A percentile compares a stretch with the other conserved stretches of the same genome.
phyloP scores from a whole-genome alignment of 2,888 invertebrate genomes.

The Strigamia crassipes region DNA sequence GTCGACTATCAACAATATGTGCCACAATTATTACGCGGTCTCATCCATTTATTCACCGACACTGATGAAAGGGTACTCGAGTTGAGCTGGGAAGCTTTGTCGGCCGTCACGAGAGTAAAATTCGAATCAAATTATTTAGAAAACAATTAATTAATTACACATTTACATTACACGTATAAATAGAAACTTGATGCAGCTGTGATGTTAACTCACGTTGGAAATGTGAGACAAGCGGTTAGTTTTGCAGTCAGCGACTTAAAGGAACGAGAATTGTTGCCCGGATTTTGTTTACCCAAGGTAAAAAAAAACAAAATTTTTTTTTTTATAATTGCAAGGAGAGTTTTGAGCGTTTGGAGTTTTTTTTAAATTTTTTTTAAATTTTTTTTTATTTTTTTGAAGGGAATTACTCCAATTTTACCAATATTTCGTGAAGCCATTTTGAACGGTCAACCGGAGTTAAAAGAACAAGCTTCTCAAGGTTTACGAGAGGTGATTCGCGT shows the following conservation, averaged over 20 bases:
- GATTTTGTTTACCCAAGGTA: conserved; percentile 91
- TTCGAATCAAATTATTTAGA: neutral
- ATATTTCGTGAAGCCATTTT: conserved; percentile 95
- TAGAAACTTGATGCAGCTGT: conserved; percentile 80
- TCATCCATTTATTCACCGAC: conserved; percentile 83
- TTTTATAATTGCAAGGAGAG: neutral
- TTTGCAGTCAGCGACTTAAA: conserved; percentile 86
- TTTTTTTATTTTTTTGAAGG: conserved; percentile 61
- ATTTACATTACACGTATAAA: neutral
- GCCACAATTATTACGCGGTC: conserved; percentile 82
- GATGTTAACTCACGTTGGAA: conserved; percentile 82
- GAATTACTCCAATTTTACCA: conserved; percentile 89
- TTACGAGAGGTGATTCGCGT: conserved; percentile 80
- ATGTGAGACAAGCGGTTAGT: conserved; percentile 89
- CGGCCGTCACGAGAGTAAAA: conserved; percentile 78
- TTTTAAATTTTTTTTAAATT: conserved; percentile 52
- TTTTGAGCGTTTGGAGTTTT: neutral
- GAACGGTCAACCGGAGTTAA: conserved; percentile 92
- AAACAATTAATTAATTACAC: neutral
- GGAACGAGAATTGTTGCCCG: conserved; percentile 77
- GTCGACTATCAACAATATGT: conserved; percentile 86
- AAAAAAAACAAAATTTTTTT: conserved; percentile 50
- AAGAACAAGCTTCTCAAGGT: conserved; percentile 92
- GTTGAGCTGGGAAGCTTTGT: conserved; percentile 89
- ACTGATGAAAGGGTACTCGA: conserved; percentile 78